Evolutionary conservation across 2,113 vertebrate species (phyloP).

Genomic region (Oriolus oriolus): DNA sequence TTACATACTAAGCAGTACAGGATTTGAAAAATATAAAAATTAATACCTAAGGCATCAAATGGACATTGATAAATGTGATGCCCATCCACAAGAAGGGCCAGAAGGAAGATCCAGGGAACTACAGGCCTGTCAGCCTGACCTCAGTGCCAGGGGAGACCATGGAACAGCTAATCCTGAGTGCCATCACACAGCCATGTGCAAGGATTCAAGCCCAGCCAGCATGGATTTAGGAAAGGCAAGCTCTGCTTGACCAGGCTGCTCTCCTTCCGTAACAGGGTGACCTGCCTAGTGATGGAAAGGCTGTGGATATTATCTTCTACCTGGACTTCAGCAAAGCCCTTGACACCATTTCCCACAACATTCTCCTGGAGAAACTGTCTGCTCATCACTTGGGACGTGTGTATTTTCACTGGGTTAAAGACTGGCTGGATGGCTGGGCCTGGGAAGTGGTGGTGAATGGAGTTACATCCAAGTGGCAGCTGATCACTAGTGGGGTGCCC

Average conservation of each 20-base stretch:
- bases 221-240: background rate
- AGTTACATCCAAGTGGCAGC: background rate
- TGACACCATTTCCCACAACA: background rate
- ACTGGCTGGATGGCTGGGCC: background rate
- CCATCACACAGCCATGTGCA: background rate
- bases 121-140: background rate
- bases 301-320: background rate
- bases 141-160: background rate
- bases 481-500: background rate
- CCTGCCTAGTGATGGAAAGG: background rate
- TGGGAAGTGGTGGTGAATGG: background rate
- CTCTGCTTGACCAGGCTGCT: background rate
- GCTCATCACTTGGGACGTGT: background rate
- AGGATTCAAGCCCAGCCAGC: background rate
- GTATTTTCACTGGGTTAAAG: background rate
- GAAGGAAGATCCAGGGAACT: background rate
- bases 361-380: background rate
- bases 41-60: too few relatives aligned
- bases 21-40: too few relatives aligned
- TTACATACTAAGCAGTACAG: too few relatives aligned
- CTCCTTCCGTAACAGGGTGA: background rate
- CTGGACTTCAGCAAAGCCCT: background rate
- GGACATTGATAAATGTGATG: rapidly evolving
- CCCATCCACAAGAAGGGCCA: background rate
- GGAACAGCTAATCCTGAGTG: background rate